Base-by-base conservation (phyloP, 1,140 invertebrate genomes). In the Magallana gigas region DNA sequence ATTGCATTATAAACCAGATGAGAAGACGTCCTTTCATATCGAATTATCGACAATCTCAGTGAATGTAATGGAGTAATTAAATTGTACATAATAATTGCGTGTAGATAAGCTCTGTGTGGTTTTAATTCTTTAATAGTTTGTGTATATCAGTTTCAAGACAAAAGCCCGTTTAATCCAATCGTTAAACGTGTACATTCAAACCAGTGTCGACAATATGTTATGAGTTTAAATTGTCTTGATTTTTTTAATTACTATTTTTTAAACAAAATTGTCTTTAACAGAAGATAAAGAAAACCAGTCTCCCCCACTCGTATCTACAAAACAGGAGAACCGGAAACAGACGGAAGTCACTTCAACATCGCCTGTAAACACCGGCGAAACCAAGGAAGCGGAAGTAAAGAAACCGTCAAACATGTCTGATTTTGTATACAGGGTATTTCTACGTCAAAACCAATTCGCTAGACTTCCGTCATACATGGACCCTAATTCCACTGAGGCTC, bases 351-450 rank as follows among this genome's bases (percentile, higher is more conserved):
- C 68, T 23, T 23, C 68, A n/a, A 18, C 57, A 8, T 48, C 36
- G 36, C 36, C 36, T 48, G 36, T 48, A 48, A 48, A 48, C 36
- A 57, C 81, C 16, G 18, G 12, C 8, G 57, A 83, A 83, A 57
- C 18, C 16, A 57, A n/a, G 57, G 81, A 83, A 12, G 4, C n/a
- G 81, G 81, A 57, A 8, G 9, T 83, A 57, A 83, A 83, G 48
- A 83, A 83, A 58, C 81, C 81, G 48, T 57, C 48, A 0, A 83
- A 83, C 48, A 83, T 83, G 81, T 83, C 81, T 2, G 81, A 83
- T n/a, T 83, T 83, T 23, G 81, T 83, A 16, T 83, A 57, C 81
- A 57, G 81, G 16, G 81, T 83, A 16, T 83, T 83, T 83, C 48
- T 83, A 23, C 56, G 81, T 16, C 81, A 83, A 58, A 83, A 83